Base-by-base conservation (phyloP, 2,888 invertebrate species). In the Allacma fusca region DNA sequence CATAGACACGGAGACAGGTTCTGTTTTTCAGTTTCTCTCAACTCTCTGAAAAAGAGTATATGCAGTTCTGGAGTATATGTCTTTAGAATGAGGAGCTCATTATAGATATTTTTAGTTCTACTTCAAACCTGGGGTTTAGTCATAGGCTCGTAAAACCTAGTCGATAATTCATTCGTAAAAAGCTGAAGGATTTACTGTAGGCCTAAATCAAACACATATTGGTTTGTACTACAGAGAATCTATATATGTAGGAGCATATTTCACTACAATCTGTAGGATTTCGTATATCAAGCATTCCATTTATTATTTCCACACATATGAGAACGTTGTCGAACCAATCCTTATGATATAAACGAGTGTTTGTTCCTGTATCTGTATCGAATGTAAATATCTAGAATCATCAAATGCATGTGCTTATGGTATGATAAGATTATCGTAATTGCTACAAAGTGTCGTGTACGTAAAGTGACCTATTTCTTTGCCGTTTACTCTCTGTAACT, bases 381-480 rank as follows among this genome's bases (percentile, higher is more conserved):
- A n/a, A n/a, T n/a, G n/a, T n/a, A n/a, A n/a, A 19, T 50, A 50
- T 5, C 5, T 50, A 50, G 50, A 50, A n/a, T 50, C 50, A 50
- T 50, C 9, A 50, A 50, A 50, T 50, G 1, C 50, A 50, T n/a
- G 50, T 50, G 16, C 50, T 19, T 50, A 12, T 50, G 5, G 19
- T n/a, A 50, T 5, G 50, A 50, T 50, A 50, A 50, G 50, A 50
- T 50, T 50, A 50, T 50, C 50, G n/a, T 50, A 50, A 50, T 50
- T 50, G 50, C 50, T 50, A 13, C 5, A 13, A 50, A 12, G 19
- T 50, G 50, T 5, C 16, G 50, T 50, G 19, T n/a, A 50, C 50
- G 19, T 19, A 50, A 50, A 50, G 16, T n/a, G 50, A 50, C 50
- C 50, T 50, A 50, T 50, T 50, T n/a, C 50, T n/a, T 50, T 16